Conservation (phyloP, 2,888 invertebrate genomes). For the Zaprionus obscuricornis region DNA sequence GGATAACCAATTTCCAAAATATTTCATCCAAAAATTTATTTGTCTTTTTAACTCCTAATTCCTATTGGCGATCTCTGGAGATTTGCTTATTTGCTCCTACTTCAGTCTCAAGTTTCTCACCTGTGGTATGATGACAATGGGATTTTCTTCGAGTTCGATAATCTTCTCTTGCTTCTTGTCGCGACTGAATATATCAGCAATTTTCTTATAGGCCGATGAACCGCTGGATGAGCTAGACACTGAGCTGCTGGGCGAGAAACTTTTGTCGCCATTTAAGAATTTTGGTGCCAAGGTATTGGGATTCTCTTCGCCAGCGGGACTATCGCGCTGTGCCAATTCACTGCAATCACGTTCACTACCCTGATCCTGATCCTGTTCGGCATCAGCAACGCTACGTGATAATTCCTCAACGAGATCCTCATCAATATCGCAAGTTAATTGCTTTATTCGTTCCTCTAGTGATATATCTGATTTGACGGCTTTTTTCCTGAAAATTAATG, state of each 20-base stretch:
- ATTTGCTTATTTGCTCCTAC: too few relatives aligned
- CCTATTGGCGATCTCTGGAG: too few relatives aligned
- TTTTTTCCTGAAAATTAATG: conserved; percentile 76
- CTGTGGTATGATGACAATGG: conserved; percentile 84
- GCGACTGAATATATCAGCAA: conserved; percentile 83
- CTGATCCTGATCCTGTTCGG: conserved; percentile 51
- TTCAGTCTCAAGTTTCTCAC: too few relatives aligned
- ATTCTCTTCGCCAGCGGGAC: conserved; percentile 88
- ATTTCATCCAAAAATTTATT: too few relatives aligned
- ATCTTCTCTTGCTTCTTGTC: conserved; percentile 84
- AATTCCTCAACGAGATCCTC: conserved; percentile 84
- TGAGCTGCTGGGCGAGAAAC: conserved; percentile 86
- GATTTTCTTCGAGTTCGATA: conserved; percentile 83
- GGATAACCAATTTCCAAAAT: too few relatives aligned
- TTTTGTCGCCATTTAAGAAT: conserved; percentile 85
- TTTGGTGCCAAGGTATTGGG: conserved; percentile 68
- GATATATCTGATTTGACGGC: conserved; percentile 87
- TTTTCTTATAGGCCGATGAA: conserved; percentile 87
- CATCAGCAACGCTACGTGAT: conserved; percentile 50
- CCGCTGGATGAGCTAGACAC: conserved; percentile 85
- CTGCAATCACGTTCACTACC: conserved; percentile 58
- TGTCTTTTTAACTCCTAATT: too few relatives aligned
- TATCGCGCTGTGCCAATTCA: conserved; percentile 85
- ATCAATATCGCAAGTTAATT: conserved; percentile 93
- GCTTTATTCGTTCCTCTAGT: conserved; percentile 92